phyloP scores from a whole-genome alignment of 1,140 invertebrate species.

The Drosophila lowei region DNA sequence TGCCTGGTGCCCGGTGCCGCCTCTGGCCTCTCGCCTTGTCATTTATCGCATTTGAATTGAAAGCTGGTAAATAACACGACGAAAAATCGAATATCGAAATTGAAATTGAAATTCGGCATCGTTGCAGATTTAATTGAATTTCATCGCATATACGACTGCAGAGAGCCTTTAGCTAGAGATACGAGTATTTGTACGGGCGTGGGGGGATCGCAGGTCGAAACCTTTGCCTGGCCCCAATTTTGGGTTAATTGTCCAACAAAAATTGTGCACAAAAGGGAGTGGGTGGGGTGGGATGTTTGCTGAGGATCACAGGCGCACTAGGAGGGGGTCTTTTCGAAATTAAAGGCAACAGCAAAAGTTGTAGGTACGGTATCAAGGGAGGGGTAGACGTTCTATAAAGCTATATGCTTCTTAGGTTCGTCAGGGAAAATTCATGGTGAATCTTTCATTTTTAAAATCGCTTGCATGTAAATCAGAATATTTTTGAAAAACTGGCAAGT shows the following conservation, averaged over 20 bases:
- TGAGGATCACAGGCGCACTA: not conserved
- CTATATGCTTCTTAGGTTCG: no score
- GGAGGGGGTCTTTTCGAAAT: not conserved
- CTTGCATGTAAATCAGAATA: no score
- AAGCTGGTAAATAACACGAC: conserved; percentile 70
- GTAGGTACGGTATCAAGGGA: no score
- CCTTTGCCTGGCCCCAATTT: conserved; percentile 18
- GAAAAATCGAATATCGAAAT: conserved; percentile 66
- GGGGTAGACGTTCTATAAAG: no score
- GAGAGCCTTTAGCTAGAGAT: conserved; percentile 5
- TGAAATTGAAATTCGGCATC: conserved; percentile 67
- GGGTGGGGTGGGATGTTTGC: not conserved
- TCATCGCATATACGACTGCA: conserved; percentile 8
- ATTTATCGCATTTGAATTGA: conserved; percentile 77
- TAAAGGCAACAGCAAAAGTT: no score
- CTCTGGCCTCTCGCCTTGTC: conserved; percentile 52
- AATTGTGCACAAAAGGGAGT: not conserved
- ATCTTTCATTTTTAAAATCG: no score
- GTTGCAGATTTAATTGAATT: conserved; percentile 57
- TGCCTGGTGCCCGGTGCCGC: conserved; percentile 42
- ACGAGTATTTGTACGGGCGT: not conserved
- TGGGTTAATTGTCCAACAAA: conserved; percentile 3
- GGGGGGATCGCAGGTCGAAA: conserved; percentile 13
- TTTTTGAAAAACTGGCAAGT: no score
- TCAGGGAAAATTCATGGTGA: no score